These are phyloP conservation scores for Cotesia vestalis DNA, from an alignment of 1,140 invertebrate species.

Conservation along the genomic window DNA sequence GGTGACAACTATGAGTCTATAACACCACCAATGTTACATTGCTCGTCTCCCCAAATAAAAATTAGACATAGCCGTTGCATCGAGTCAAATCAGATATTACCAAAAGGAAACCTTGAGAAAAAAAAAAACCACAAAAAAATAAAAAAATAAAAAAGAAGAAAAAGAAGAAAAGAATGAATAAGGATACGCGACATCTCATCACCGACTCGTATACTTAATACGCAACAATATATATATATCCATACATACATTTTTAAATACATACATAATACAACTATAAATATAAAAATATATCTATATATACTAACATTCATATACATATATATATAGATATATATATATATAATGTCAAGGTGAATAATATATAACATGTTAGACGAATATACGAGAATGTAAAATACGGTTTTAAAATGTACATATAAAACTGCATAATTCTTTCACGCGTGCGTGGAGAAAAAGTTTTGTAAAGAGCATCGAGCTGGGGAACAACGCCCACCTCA, in stretches of 20 bases:
- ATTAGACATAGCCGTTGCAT: constrained; percentile 31
- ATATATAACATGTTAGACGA: constrained; percentile 4
- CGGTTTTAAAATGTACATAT: constrained; percentile 7
- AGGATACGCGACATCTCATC: not conserved
- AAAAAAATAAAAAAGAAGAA: not conserved
- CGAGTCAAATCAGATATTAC: constrained; percentile 5
- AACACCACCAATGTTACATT: constrained; percentile 26
- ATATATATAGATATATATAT: not conserved
- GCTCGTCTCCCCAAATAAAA: constrained; percentile 42
- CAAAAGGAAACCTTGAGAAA: constrained; percentile 31
- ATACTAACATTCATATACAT: not conserved
- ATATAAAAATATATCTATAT: not conserved
- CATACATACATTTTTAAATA: constrained; percentile 7
- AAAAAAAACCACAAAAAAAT: not conserved
- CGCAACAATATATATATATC: not conserved
- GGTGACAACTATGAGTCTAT: constrained; percentile 35
- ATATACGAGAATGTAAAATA: constrained; percentile 8
- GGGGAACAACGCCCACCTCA: constrained; percentile 8
- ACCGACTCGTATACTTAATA: constrained; percentile 8
- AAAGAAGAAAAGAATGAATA: not conserved
- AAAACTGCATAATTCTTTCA: constrained; percentile 24
- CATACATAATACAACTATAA: not conserved
- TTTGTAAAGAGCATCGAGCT: not conserved
- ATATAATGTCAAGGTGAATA: constrained; percentile 16
- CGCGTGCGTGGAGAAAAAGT: constrained; percentile 20